Conservation (phyloP, 2,797 vertebrate genomes). For the Glyptemys insculpta region DNA sequence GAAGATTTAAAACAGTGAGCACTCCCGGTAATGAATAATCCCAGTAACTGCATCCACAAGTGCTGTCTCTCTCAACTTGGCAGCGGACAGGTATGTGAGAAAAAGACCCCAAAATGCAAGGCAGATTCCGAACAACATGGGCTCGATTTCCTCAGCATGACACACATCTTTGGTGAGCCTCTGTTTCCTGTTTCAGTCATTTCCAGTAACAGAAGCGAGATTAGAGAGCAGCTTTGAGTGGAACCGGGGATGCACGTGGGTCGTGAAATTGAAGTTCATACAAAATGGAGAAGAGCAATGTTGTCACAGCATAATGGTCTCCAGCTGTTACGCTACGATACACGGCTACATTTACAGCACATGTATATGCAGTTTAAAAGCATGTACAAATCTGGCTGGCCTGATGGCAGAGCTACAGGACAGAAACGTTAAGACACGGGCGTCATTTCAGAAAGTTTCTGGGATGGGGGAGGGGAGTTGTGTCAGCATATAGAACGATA, state of each 20-base stretch:
- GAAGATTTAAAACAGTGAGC: accelerated
- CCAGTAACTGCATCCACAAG: slow-evolving; percentile 28
- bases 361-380: slow-evolving; percentile 14
- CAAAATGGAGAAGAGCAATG: neutral
- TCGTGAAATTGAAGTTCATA: slow-evolving; percentile 13
- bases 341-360: slow-evolving; percentile 47
- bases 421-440: neutral
- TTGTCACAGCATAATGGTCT: slow-evolving; percentile 29
- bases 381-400: neutral
- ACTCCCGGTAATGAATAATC: slow-evolving; percentile 7
- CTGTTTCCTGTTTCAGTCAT: slow-evolving; percentile 21
- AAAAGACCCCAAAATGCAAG: slow-evolving; percentile 11
- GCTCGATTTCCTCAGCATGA: neutral
- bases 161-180: slow-evolving; percentile 48
- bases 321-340: slow-evolving; percentile 57
- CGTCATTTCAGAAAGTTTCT: neutral
- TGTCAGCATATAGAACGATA: neutral
- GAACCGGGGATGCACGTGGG: slow-evolving; percentile 34
- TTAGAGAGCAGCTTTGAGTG: slow-evolving; percentile 6
- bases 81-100: neutral
- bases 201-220: slow-evolving; percentile 31
- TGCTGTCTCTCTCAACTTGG: slow-evolving; percentile 9
- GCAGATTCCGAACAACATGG: slow-evolving; percentile 26
- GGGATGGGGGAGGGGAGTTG: neutral
- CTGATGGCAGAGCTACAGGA: slow-evolving; percentile 26